Evolutionary conservation across 1,140 invertebrate species (phyloP).

Genomic region (Bombus soroeensis): DNA sequence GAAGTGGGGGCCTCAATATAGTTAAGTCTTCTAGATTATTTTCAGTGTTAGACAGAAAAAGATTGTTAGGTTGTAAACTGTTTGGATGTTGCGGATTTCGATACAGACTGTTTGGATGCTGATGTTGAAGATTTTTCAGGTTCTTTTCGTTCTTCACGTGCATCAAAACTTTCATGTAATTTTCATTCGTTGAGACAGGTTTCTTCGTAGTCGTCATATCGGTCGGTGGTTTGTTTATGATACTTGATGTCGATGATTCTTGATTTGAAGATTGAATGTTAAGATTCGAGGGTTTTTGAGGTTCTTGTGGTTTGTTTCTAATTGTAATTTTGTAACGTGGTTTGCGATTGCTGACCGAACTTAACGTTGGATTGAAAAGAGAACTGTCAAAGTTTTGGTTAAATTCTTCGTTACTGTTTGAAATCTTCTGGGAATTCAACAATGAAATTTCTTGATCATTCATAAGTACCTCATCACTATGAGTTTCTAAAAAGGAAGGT

Average conservation of each 20-base stretch:
- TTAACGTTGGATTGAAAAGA: neutral
- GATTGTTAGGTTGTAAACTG: neutral
- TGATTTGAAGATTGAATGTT: neutral
- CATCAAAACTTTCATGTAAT: conserved; percentile 55
- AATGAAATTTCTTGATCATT: neutral
- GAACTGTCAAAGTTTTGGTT: neutral
- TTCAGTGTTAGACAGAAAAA: neutral
- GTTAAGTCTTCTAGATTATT: conserved; percentile 31
- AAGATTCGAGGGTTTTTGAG: neutral
- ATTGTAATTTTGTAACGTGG: conserved; percentile 51
- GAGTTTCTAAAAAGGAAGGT: too few relatives aligned
- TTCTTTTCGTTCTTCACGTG: conserved; percentile 45
- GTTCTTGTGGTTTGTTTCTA: conserved; percentile 31
- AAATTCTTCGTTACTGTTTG: neutral
- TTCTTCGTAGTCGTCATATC: neutral
- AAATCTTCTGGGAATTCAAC: neutral
- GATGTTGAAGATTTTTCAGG: neutral
- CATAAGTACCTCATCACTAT: neutral
- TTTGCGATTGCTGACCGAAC: neutral
- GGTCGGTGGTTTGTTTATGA: neutral
- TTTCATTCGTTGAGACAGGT: neutral
- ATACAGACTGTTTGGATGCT: neutral
- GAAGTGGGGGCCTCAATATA: conserved; percentile 48
- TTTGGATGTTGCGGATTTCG: neutral
- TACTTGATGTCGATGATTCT: neutral